A percentile compares a stretch with the other conserved stretches of the same genome.
Evolutionary conservation across 2,113 vertebrate genomes (phyloP).

Genomic region (Seriola aureovittata): DNA sequence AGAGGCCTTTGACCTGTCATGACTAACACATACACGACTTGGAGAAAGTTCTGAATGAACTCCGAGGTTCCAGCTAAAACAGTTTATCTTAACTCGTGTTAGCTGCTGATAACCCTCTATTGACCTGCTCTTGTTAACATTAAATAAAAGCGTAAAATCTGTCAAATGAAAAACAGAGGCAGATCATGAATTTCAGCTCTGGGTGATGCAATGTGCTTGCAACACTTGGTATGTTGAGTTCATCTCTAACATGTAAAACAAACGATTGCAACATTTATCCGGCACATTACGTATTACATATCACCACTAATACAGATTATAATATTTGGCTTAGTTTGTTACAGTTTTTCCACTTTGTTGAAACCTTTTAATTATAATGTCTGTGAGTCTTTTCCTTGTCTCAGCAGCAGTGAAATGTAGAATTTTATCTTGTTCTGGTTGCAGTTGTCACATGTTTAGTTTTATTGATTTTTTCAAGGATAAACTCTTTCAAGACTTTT

Average conservation of each 20-base stretch:
- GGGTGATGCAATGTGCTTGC: slow-evolving; percentile 55
- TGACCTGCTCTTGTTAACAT: slow-evolving; percentile 7
- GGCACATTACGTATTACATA: background rate
- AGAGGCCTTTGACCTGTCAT: background rate
- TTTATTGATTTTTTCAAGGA: background rate
- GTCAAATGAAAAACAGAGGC: background rate
- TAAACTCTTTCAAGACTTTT: too few species aligned
- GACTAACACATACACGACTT: background rate
- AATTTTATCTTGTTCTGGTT: background rate
- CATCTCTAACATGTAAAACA: background rate
- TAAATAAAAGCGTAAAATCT: background rate
- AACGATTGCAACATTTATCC: slow-evolving; percentile 13
- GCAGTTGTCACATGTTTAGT: too few species aligned
- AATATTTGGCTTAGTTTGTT: background rate
- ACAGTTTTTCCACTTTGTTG: background rate
- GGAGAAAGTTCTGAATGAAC: slow-evolving; percentile 39
- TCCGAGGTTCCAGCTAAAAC: background rate
- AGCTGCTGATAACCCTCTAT: slow-evolving; percentile 33
- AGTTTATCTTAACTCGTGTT: slow-evolving; percentile 27
- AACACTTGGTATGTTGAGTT: slow-evolving; percentile 38
- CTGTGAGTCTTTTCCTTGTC: background rate
- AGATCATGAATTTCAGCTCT: background rate
- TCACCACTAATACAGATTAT: background rate
- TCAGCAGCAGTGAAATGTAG: background rate
- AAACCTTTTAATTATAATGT: background rate